Conservation (phyloP, 2,797 vertebrate species). For the Monodelphis domestica region DNA sequence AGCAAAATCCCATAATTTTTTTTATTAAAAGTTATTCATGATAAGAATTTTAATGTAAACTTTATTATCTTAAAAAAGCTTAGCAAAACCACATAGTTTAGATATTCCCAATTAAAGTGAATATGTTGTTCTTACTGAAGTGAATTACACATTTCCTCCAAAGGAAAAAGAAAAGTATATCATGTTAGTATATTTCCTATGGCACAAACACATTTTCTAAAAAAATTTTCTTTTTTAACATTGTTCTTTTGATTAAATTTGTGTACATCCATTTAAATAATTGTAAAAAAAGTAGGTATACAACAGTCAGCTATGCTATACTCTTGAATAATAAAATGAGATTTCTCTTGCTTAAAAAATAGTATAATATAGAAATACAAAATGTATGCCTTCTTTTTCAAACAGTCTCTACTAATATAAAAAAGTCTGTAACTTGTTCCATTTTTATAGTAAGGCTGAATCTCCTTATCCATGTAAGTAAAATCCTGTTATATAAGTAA, state of each 20-base stretch:
- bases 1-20: too few species aligned
- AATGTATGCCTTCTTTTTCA: background rate
- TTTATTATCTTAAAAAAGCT: background rate
- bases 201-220: background rate
- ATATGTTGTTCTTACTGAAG: background rate
- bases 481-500: too few species aligned
- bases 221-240: background rate
- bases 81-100: background rate
- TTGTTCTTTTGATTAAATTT: background rate
- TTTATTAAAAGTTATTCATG: background rate
- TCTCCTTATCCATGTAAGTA: too few species aligned
- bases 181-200: background rate
- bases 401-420: background rate
- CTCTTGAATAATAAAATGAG: background rate
- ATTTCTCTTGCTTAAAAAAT: background rate
- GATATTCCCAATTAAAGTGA: background rate
- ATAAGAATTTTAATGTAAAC: background rate
- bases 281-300: background rate
- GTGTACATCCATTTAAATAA: background rate
- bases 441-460: background rate
- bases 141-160: background rate
- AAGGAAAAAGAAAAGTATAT: background rate
- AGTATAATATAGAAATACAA: background rate
- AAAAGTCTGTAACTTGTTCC: background rate
- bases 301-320: background rate